Evolutionary conservation across 2,113 vertebrate genomes (phyloP).

Genomic region (Gymnorhina tibicen): DNA sequence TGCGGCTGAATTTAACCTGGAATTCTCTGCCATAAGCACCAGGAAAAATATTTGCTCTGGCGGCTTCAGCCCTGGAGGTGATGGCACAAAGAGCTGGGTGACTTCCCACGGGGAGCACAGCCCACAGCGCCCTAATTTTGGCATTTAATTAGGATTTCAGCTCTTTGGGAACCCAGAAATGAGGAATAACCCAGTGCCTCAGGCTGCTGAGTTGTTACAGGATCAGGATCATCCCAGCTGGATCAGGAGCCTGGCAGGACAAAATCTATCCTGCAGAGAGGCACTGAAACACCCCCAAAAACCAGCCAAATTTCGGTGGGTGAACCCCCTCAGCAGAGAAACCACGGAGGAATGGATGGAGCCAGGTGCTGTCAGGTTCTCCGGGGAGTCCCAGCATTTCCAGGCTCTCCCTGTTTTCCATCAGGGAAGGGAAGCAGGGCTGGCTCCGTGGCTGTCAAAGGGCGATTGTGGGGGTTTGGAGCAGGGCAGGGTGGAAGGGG

Average conservation of each 20-base stretch:
- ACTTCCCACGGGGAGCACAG: background rate
- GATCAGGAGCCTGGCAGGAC: accelerated
- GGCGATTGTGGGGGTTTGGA: background rate
- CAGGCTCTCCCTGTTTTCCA: background rate
- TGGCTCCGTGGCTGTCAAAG: background rate
- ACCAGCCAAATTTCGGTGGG: background rate
- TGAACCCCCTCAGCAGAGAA: background rate
- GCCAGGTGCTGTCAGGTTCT: accelerated
- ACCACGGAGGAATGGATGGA: background rate
- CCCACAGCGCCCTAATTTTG: background rate
- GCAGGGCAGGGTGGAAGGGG: background rate
- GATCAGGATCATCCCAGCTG: background rate
- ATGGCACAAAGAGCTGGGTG: background rate
- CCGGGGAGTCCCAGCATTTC: background rate
- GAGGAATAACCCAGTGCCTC: background rate
- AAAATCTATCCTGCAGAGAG: background rate
- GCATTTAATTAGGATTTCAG: background rate
- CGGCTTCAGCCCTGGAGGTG: background rate
- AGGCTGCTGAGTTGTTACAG: background rate
- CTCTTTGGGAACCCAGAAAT: background rate
- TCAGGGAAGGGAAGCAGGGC: background rate
- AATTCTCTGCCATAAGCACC: background rate
- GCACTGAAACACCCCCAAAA: background rate
- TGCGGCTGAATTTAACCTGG: background rate
- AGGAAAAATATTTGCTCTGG: background rate